Percentiles rank a stretch among this genome's conserved stretches.
Conservation (phyloP, 2,797 vertebrate genomes). For the Phataginus tricuspis region DNA sequence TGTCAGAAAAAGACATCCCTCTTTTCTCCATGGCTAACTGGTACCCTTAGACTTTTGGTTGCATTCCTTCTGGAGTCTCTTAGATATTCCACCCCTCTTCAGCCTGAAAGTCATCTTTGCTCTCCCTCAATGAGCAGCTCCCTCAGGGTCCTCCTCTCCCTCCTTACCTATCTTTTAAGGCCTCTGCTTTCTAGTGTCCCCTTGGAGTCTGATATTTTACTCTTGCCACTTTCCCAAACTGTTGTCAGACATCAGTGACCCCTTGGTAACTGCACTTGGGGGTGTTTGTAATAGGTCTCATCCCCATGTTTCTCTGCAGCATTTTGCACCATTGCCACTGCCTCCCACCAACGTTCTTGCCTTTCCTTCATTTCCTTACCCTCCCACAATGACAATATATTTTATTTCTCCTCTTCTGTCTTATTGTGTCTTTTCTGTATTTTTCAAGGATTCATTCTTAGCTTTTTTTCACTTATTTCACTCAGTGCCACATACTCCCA, state of each 20-base stretch:
- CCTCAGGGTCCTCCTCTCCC: neutral
- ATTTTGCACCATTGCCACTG: neutral
- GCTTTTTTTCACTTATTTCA: neutral
- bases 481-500: neutral
- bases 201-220: neutral
- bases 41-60: neutral
- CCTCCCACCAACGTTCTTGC: neutral
- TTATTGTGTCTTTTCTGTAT: neutral
- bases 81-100: neutral
- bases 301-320: neutral
- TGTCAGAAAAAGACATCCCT: neutral
- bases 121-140: neutral
- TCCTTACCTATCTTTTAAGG: neutral
- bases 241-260: neutral
- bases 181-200: neutral
- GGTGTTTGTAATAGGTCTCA: neutral
- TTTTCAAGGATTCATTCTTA: constrained; percentile 8
- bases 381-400: neutral
- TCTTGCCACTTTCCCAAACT: neutral
- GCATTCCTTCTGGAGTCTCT: neutral
- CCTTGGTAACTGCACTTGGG: neutral
- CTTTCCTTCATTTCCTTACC: neutral
- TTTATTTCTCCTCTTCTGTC: neutral
- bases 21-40: neutral
- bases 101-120: neutral